phyloP scores from a whole-genome alignment of 2,113 vertebrate genomes.

The Neomonachus schauinslandi region DNA sequence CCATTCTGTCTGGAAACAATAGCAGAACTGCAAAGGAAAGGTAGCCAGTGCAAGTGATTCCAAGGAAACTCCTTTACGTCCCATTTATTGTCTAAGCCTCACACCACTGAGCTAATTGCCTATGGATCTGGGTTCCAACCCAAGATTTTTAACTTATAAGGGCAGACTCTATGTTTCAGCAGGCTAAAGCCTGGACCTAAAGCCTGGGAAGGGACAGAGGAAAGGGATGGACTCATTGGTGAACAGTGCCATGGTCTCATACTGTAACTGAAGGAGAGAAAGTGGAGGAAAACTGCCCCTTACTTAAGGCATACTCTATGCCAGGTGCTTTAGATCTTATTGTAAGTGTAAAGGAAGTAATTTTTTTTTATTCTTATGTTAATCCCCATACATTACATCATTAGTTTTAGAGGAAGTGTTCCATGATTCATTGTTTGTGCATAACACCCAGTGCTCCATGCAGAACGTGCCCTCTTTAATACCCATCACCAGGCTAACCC shows the following conservation, averaged over 20 bases:
- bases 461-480: too few relatives aligned
- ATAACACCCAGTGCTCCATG: too few relatives aligned
- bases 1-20: constrained; percentile 88
- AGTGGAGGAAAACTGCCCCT: background rate
- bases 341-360: background rate
- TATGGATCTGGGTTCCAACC: background rate
- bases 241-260: background rate
- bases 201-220: background rate
- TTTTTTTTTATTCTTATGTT: too few relatives aligned
- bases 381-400: too few relatives aligned
- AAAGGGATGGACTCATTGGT: fast-evolving
- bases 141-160: background rate
- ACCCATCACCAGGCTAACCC: too few relatives aligned
- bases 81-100: background rate
- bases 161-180: background rate
- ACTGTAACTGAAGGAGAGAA: background rate
- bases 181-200: background rate
- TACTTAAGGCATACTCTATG: background rate
- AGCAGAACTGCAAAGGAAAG: constrained; percentile 82
- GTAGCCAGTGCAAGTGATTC: constrained; percentile 63
- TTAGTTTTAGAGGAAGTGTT: too few relatives aligned
- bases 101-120: background rate
- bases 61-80: background rate
- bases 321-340: background rate
- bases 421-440: too few relatives aligned